Evolutionary conservation across 2,113 vertebrate genomes (phyloP).

Genomic region (Vimba vimba): DNA sequence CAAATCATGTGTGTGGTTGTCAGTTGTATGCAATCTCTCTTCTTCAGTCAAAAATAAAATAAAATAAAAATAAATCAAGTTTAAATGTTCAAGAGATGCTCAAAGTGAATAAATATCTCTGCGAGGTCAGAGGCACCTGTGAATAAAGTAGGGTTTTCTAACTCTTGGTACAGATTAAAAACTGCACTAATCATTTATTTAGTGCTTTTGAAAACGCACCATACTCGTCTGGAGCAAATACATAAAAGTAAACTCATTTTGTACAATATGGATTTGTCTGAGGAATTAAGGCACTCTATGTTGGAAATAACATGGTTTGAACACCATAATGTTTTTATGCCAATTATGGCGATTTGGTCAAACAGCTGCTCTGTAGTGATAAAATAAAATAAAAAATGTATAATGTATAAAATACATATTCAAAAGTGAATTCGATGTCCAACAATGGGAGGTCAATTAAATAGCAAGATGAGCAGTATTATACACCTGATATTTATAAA

Average conservation of each 20-base stretch:
- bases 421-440: not conserved
- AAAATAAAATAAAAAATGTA: no score
- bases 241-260: not conserved
- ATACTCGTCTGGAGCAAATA: not conserved
- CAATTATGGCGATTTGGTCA: not conserved
- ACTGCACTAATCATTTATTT: not conserved
- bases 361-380: not conserved
- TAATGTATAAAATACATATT: not conserved
- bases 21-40: not conserved
- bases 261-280: not conserved
- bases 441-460: not conserved
- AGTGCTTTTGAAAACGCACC: not conserved
- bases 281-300: not conserved
- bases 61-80: not conserved
- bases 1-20: not conserved
- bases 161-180: not conserved
- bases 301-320: not conserved
- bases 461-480: not conserved
- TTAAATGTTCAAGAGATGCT: not conserved
- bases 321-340: not conserved
- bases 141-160: not conserved
- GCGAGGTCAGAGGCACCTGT: not conserved
- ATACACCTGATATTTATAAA: conserved; percentile 1
- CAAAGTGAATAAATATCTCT: not conserved
- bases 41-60: not conserved